phyloP scores from a whole-genome alignment of 2,797 vertebrate genomes.

The Scyliorhinus canicula region DNA sequence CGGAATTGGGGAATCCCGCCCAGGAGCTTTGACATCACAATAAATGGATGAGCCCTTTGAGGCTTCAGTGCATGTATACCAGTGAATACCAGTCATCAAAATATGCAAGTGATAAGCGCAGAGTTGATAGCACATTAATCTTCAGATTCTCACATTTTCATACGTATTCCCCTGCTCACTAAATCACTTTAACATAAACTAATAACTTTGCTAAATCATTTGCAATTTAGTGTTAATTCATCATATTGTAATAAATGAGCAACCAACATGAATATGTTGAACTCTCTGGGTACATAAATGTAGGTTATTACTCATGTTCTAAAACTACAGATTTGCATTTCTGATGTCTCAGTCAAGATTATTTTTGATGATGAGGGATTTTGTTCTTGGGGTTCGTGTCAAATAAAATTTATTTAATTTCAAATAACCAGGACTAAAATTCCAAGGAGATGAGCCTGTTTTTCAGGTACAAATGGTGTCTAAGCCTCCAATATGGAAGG shows the following conservation, averaged over 20 bases:
- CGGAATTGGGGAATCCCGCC: no score
- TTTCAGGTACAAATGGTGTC: background rate
- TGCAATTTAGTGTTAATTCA: constrained; percentile 10
- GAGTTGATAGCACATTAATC: background rate
- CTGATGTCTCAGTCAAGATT: background rate
- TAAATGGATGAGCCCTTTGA: background rate
- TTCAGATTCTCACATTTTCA: background rate
- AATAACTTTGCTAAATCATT: constrained; percentile 29
- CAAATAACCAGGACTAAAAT: background rate
- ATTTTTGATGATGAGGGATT: background rate
- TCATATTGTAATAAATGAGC: constrained; percentile 14
- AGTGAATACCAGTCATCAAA: background rate
- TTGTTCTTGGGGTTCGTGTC: background rate
- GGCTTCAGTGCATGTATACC: background rate
- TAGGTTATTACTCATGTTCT: background rate
- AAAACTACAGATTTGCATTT: background rate
- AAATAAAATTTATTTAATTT: background rate
- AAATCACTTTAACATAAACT: background rate
- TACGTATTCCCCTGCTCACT: background rate
- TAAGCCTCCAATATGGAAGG: background rate
- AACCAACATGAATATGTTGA: background rate
- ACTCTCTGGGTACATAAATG: background rate
- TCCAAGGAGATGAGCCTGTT: background rate
- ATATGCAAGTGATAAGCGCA: background rate
- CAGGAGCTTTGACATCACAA: background rate